Conservation (phyloP, 1,140 invertebrate species). For the Drosophila saltans region DNA sequence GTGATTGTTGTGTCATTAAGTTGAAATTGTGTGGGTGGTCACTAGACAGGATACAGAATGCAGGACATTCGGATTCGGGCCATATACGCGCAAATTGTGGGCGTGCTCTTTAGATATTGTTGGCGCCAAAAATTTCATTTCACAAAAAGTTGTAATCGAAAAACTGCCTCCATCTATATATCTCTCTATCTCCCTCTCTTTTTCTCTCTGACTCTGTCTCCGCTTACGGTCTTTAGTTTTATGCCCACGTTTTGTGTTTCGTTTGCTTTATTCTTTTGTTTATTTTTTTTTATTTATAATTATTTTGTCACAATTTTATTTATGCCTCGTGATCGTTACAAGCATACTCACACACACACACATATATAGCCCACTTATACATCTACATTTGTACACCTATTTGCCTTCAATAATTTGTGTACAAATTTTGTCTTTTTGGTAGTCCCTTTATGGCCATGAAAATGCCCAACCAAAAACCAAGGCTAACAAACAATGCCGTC, state of each 20-base stretch:
- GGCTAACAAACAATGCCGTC: slow-evolving; percentile 39
- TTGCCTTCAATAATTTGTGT: slow-evolving; percentile 75
- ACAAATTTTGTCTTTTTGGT: slow-evolving; percentile 51
- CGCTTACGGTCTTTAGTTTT: slow-evolving; percentile 47
- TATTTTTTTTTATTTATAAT: slow-evolving; percentile 55
- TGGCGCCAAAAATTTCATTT: slow-evolving; percentile 57
- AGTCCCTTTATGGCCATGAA: slow-evolving; percentile 78
- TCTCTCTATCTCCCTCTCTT: neutral
- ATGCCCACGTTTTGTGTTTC: slow-evolving; percentile 37
- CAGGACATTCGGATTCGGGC: neutral
- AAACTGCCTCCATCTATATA: slow-evolving; percentile 38
- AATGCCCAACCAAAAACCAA: slow-evolving; percentile 34
- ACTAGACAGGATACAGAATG: slow-evolving; percentile 26
- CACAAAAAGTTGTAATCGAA: slow-evolving; percentile 75
- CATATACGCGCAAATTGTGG: slow-evolving; percentile 17
- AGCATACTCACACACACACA: neutral
- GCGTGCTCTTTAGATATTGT: slow-evolving; percentile 30
- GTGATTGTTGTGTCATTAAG: slow-evolving; percentile 81
- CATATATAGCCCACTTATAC: no score
- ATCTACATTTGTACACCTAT: slow-evolving; percentile 31
- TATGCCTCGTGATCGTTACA: slow-evolving; percentile 30
- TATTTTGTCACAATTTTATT: slow-evolving; percentile 73
- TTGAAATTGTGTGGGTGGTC: slow-evolving; percentile 79
- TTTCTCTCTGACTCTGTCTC: neutral
- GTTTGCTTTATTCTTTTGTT: slow-evolving; percentile 5